Conservation (phyloP, 1,140 invertebrate species). For the Drosophila ironensis region DNA sequence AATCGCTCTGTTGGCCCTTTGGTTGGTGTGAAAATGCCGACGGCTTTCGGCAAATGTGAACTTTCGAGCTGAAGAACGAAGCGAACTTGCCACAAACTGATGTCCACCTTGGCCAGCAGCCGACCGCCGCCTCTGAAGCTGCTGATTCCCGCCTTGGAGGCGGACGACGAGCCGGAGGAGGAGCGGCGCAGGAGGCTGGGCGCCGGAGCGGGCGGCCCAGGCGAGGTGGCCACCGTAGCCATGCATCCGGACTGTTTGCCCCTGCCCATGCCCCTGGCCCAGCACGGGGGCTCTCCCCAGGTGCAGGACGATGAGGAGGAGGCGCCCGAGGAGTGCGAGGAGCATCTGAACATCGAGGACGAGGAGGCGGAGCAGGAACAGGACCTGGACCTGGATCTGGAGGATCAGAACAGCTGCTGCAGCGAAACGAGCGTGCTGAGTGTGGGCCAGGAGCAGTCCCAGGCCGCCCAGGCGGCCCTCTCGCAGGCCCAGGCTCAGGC, state of each 20-base stretch:
- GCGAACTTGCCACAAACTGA: conserved; percentile 33
- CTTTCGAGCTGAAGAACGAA: conserved; percentile 22
- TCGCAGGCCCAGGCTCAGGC: conserved; percentile 46
- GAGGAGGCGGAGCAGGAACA: conserved; percentile 34
- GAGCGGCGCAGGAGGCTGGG: conserved; percentile 15
- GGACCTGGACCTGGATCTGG: conserved; percentile 36
- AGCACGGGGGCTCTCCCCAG: conserved; percentile 65
- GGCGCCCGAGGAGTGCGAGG: conserved; percentile 37
- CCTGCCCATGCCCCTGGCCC: conserved; percentile 55
- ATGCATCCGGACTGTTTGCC: conserved; percentile 75
- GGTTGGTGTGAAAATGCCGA: conserved; percentile 31
- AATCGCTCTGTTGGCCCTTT: background rate
- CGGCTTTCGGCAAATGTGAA: conserved; percentile 21
- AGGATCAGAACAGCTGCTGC: conserved; percentile 82
- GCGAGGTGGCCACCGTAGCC: conserved; percentile 4
- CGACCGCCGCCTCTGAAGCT: conserved; percentile 65
- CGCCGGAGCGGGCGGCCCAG: conserved; percentile 2
- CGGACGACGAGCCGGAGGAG: conserved; percentile 21
- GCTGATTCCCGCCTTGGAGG: conserved; percentile 36
- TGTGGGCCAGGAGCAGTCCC: conserved; percentile 85
- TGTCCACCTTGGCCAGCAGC: conserved; percentile 75
- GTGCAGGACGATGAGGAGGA: conserved; percentile 46
- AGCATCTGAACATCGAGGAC: conserved; percentile 59
- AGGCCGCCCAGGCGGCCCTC: conserved; percentile 25
- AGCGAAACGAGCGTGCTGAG: conserved; percentile 87